Conservation (phyloP, 2,797 vertebrate species). For the Dendrocincla fuliginosa region DNA sequence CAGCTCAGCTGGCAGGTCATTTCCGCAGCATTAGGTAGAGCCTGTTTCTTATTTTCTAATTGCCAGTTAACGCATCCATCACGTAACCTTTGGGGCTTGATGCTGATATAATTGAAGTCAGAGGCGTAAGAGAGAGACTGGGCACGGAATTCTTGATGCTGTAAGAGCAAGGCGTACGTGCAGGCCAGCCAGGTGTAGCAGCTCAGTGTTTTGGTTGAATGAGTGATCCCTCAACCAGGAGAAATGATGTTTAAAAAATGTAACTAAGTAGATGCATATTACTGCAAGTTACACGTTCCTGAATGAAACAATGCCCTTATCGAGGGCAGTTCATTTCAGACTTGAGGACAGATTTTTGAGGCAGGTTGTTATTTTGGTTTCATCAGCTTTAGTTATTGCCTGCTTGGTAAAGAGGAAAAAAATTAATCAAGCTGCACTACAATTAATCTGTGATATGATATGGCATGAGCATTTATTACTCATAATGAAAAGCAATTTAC, state of each 20-base stretch:
- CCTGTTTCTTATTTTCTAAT: background rate
- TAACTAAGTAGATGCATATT: background rate
- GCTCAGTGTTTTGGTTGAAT: background rate
- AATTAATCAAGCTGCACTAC: conserved; percentile 27
- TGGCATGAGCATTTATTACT: conserved; percentile 42
- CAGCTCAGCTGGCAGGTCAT: background rate
- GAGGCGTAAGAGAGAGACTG: background rate
- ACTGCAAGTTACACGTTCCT: background rate
- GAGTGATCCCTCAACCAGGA: background rate
- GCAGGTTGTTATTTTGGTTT: conserved; percentile 23
- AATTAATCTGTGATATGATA: conserved; percentile 55
- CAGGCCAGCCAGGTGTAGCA: background rate
- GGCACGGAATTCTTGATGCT: background rate
- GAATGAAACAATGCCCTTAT: background rate
- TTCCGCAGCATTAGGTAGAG: background rate
- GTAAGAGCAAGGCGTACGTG: background rate
- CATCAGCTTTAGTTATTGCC: conserved; percentile 28
- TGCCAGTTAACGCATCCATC: background rate
- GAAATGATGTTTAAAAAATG: background rate
- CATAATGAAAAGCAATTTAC: conserved; percentile 59
- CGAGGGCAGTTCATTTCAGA: background rate
- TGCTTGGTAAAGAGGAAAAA: conserved; percentile 43
- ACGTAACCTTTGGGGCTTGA: background rate
- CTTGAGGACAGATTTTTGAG: background rate
- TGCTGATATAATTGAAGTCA: background rate